Base-by-base conservation (phyloP, 2,888 invertebrate species). In the Thereva unica region DNA sequence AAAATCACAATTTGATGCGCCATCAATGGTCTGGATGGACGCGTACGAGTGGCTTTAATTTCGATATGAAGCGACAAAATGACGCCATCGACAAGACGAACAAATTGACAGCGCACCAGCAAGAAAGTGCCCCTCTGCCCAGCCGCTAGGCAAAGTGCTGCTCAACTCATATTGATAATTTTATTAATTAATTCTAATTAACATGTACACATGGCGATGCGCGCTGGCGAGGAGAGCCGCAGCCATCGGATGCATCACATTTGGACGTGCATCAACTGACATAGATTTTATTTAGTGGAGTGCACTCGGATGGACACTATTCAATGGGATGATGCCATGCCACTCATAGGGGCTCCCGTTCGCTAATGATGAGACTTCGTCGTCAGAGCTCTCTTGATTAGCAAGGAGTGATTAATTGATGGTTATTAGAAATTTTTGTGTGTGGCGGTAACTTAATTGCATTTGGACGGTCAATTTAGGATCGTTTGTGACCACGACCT, bases 171-270 rank as follows among this genome's bases (percentile, higher is more conserved):
- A 70, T 70, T 70, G 68, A 68, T 70, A 70, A 68, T 68, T 67
- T 67, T 67, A 68, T 54, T 70, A 70, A 70, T 70, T 70, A 70
- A 66, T 70, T 70, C 68, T 67, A 70, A 70, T 70, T 70, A 70
- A 68, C 68, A 67, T 61, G 67, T 50, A 45, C 64, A 57, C 41
- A n/a, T 7, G 50, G 23, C n/a, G 34, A 23, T 23, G 23, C 23
- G 23, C 23, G 23, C 23, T 23, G 2, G 23, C 23, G 23, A 23
- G 23, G 23, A 23, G 23, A 42, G 55, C 34, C 47, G 50, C 4
- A 23, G n/a, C 41, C 61, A 38, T 61, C 10, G 55, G 34, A 42
- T n/a, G 23, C 55, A 42, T 61, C 50, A 61, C 41, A 61, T 61
- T 59, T 61, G 12, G 50, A 61, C 23, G 41, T 23, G 23, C 23